Base-by-base conservation (phyloP, 2,797 vertebrate genomes). In the Crenichthys baileyi region DNA sequence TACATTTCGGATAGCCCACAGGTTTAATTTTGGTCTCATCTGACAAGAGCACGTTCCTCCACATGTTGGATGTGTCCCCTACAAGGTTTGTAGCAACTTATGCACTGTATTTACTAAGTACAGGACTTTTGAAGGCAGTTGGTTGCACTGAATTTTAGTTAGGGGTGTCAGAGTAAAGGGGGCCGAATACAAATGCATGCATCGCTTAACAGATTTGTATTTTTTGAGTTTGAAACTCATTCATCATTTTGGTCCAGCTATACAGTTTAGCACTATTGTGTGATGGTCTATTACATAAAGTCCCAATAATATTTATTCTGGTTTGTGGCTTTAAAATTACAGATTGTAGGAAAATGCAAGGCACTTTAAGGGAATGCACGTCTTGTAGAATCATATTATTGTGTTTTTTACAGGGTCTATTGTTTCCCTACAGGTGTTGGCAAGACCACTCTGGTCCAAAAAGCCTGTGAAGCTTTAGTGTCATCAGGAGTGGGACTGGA, bases 381-480 rank as follows among this genome's bases (percentile, higher is more conserved):
- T 60, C 1, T 0, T 8, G 71, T 24, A 18, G 20, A 76, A 29
- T 31, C 0, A 15, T 41, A 41, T 50, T 20, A 12, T 16, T 80
- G 7, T 68, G 13, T 46, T 72, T 41, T 70, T 75, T 16, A 58
- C 8, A 20, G 0, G 55, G 41, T 76, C 11, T 70, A 6, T 75
- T 82, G 41, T 90, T 72, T 80, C 0, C 78, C 46, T 18, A 16
- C 84, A 99, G 98, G 98, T 73, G 94, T 99, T 90, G 98, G 98
- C 24, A 99, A 99, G 94, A 99, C 97, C 82, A 99, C 98, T 22
- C 89, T 99, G 90, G 96, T 99, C 81, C 96, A 97, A 93, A 98
- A 97, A 91, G 95, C 93, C 31, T 94, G 94, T 80, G 97, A 97
- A 60, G 91, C 93, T 24, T 81, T 99, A 1, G 94, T 93, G 85